Conservation (phyloP, 2,113 vertebrate genomes). For the Dromiciops gliroides region DNA sequence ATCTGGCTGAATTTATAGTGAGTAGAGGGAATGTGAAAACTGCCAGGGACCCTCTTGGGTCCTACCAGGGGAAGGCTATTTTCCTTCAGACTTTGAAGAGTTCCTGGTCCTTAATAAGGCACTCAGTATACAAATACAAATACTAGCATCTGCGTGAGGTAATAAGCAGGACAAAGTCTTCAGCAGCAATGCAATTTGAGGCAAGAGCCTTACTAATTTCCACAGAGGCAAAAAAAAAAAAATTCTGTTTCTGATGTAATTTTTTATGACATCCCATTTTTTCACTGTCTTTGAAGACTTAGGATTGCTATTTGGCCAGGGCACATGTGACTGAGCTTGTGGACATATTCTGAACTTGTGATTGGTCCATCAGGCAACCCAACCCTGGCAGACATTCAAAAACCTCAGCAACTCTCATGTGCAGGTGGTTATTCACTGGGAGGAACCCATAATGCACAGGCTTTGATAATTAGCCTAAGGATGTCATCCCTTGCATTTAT, state of each 20-base stretch:
- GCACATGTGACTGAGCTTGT: neutral
- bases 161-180: neutral
- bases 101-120: neutral
- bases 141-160: neutral
- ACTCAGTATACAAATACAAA: neutral
- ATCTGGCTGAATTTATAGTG: neutral
- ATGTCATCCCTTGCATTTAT: neutral
- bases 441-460: neutral
- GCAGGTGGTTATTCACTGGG: neutral
- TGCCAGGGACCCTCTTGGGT: neutral
- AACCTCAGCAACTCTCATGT: neutral
- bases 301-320: neutral
- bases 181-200: neutral
- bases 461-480: neutral
- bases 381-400: neutral
- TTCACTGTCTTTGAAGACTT: neutral
- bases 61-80: neutral
- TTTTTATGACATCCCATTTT: neutral
- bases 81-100: neutral
- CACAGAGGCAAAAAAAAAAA: neutral
- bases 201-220: neutral
- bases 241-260: neutral
- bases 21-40: neutral
- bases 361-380: neutral
- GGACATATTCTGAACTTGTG: neutral